Base-by-base conservation (phyloP, 2,888 invertebrate genomes). In the Phaedon cochleariae region DNA sequence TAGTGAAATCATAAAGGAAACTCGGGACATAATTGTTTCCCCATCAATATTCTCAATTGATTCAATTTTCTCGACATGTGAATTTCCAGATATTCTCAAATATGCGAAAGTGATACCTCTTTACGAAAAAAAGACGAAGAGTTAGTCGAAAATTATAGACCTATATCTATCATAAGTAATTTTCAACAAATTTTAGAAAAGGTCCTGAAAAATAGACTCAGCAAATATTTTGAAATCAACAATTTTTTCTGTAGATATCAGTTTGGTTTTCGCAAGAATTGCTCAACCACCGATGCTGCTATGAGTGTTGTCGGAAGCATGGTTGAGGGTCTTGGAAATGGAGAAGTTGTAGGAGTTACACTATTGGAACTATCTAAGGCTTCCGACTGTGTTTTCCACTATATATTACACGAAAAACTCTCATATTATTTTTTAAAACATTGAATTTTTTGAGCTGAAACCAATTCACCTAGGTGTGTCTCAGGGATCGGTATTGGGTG, bases 181-280 rank as follows among this genome's bases (percentile, higher is more conserved):
- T 26, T 7, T 26, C 7, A 3, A 26, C 3, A 26, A 7, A 26
- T 26, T 7, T 5, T 26, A 5, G 26, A 26, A 7, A 26, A 26
- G 7, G 26, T 41, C 3, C 4, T 15, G 3, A 15, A 41, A 15
- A 41, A 10, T 5, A 41, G 9, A 41, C 2, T 17, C 9, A 41
- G 2, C 17, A 41, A 41, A 41, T 12, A 41, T 15, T 17, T 41
- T 10, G 41, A 41, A 41, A 41, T 5, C 12, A 41, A 41, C 4
- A 17, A 41, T 10, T 41, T 41, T 41, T 10, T 12, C 12, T 18
- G 49, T 6, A 49, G 12, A 17, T 22, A 49, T 3, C 20, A 49
- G 18, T 49, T 49, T 49, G 49, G 49, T 49, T 49, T 49, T 49
- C 49, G 49, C 21, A n/a, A 18, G 12, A 49, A 17, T 17, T 48